Evolutionary conservation across 1,140 invertebrate species (phyloP).

Genomic region (Pachyrhynchus sulphureomaculatus): DNA sequence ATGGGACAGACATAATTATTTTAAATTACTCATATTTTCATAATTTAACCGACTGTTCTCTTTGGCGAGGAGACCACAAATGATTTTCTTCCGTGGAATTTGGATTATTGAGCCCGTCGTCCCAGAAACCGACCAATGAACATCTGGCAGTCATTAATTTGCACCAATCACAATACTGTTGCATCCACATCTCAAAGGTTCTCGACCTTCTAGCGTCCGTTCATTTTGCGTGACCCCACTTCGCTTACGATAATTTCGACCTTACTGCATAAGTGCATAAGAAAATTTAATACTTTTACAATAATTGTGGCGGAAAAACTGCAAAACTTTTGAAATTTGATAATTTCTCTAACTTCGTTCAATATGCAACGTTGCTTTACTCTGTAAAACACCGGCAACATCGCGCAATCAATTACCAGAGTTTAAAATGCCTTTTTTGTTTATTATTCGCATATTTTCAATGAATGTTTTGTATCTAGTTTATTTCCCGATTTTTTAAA

Average conservation of each 20-base stretch:
- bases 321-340: too few relatives aligned
- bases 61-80: slow-evolving; percentile 52
- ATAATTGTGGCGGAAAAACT: too few relatives aligned
- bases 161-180: slow-evolving; percentile 25
- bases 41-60: slow-evolving; percentile 48
- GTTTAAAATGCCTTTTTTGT: too few relatives aligned
- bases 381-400: too few relatives aligned
- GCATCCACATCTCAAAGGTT: slow-evolving; percentile 25
- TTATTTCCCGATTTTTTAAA: too few relatives aligned
- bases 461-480: too few relatives aligned
- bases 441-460: too few relatives aligned
- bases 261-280: slow-evolving; percentile 6
- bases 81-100: slow-evolving; percentile 42
- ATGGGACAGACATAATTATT: slow-evolving; percentile 44
- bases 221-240: not conserved
- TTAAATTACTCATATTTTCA: slow-evolving; percentile 47
- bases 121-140: slow-evolving; percentile 33
- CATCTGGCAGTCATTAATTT: slow-evolving; percentile 12
- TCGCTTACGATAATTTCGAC: slow-evolving; percentile 5
- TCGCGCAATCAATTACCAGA: too few relatives aligned
- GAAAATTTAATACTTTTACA: slow-evolving; percentile 2
- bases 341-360: too few relatives aligned
- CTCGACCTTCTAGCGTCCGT: slow-evolving; percentile 23
- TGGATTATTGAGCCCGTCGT: slow-evolving; percentile 32
- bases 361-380: too few relatives aligned